These are phyloP conservation scores for Phortica variegata DNA, from an alignment of 1,140 invertebrate species.

Conservation along the genomic window DNA sequence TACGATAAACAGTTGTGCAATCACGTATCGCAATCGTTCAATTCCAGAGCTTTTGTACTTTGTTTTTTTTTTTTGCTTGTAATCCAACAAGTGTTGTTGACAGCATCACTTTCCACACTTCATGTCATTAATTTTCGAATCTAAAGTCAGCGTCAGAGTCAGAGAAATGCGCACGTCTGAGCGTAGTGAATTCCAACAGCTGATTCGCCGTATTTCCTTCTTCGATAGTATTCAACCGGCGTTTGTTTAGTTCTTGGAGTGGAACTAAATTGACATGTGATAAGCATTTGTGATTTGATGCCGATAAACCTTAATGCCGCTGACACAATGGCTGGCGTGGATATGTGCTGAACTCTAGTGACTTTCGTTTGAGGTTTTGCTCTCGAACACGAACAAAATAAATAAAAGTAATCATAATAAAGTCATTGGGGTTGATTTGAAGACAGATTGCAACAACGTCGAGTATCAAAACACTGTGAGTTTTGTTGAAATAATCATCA, in stretches of 20 bases:
- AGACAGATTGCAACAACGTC: no score
- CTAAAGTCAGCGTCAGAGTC: slow-evolving; percentile 7
- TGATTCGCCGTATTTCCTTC: slow-evolving; percentile 30
- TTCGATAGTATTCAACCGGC: slow-evolving; percentile 14
- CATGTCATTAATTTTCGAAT: slow-evolving; percentile 50
- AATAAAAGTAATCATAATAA: no score
- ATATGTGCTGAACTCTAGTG: no score
- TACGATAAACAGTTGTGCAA: no score
- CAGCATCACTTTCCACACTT: slow-evolving; percentile 48
- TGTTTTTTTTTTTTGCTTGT: slow-evolving; percentile 5
- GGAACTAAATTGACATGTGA: slow-evolving; percentile 50
- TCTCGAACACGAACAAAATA: no score
- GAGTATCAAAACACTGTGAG: no score
- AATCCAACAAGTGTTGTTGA: slow-evolving; percentile 51
- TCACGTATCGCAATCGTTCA: no score
- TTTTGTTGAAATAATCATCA: no score
- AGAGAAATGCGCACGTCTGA: no score
- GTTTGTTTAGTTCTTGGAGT: slow-evolving; percentile 29
- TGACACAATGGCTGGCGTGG: slow-evolving; percentile 6
- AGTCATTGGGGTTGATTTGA: no score
- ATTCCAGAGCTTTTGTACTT: no score
- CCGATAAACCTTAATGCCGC: slow-evolving; percentile 29
- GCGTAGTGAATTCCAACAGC: slow-evolving; percentile 49
- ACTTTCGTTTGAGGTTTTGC: no score
- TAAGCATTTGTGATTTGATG: slow-evolving; percentile 26